Conservation (phyloP, 1,140 invertebrate genomes). For the Drosophila pseudoananassae region DNA sequence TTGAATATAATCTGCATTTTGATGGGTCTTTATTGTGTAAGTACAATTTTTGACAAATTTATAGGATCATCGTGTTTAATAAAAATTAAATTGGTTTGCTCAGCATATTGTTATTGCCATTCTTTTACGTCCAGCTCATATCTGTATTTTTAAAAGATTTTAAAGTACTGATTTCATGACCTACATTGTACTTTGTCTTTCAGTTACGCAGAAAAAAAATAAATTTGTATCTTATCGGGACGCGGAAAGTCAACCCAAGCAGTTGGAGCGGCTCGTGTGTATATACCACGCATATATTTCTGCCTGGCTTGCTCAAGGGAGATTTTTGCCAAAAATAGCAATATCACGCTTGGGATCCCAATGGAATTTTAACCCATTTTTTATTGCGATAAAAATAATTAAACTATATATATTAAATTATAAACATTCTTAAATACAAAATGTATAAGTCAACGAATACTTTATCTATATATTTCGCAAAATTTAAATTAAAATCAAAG, state of each 20-base stretch:
- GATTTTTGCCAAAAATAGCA: slow-evolving; percentile 9
- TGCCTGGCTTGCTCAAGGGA: slow-evolving; percentile 5
- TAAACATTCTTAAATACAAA: no score
- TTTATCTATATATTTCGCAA: not conserved
- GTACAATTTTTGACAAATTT: not conserved
- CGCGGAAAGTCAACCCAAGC: not conserved
- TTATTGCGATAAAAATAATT: not conserved
- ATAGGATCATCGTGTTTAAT: not conserved
- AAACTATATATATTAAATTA: no score
- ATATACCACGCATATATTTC: slow-evolving; percentile 1
- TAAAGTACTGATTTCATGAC: not conserved
- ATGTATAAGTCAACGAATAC: no score
- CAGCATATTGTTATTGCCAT: not conserved
- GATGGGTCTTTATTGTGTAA: slow-evolving; percentile 9
- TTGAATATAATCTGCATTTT: slow-evolving; percentile 25
- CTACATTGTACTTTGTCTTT: not conserved
- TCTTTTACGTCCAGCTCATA: not conserved
- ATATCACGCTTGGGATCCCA: not conserved
- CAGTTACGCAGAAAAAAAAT: not conserved
- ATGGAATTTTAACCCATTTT: not conserved
- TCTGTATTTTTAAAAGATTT: not conserved
- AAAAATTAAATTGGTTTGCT: not conserved
- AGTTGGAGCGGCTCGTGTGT: slow-evolving; percentile 5
- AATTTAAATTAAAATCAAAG: not conserved
- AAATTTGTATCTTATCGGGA: slow-evolving; percentile 18